Evolutionary conservation across 2,888 invertebrate genomes (phyloP).

Genomic region (Dascillus cervinus): DNA sequence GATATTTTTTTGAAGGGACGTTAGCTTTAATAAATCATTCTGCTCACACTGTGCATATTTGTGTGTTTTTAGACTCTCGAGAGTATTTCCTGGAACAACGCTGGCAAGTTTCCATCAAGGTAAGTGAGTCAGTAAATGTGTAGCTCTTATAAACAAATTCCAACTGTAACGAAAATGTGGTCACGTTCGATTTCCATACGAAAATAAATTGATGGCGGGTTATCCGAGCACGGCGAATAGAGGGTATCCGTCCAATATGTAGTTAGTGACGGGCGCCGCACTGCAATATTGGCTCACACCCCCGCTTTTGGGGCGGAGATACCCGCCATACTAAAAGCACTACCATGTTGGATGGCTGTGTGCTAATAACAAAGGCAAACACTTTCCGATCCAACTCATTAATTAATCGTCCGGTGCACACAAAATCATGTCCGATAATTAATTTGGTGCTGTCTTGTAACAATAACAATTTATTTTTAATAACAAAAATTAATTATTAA

Average conservation of each 20-base stretch:
- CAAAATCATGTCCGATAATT: no score
- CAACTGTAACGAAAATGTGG: background rate
- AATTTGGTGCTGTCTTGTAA: no score
- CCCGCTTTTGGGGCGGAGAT: constrained; percentile 29
- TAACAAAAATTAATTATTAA: no score
- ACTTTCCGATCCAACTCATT: background rate
- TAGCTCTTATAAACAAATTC: background rate
- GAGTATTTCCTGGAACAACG: constrained; percentile 71
- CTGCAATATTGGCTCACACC: constrained; percentile 26
- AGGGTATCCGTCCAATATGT: constrained; percentile 34
- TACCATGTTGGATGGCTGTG: constrained; percentile 19
- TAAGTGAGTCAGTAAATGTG: constrained; percentile 29
- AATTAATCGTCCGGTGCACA: no score
- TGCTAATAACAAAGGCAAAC: constrained; percentile 7
- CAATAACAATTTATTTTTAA: no score
- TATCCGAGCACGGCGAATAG: constrained; percentile 34
- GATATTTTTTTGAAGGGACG: no score
- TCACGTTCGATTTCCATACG: constrained; percentile 21
- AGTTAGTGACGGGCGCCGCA: constrained; percentile 31
- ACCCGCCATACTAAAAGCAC: constrained; percentile 25
- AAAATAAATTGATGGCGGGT: constrained; percentile 24
- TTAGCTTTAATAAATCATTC: no score
- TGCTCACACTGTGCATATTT: no score
- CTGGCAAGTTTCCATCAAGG: constrained; percentile 76
- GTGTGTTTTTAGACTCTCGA: constrained; percentile 62